Percentiles rank a stretch among this genome's conserved stretches.
Conservation (phyloP, 1,140 invertebrate species). For the Trichonephila clavata region DNA sequence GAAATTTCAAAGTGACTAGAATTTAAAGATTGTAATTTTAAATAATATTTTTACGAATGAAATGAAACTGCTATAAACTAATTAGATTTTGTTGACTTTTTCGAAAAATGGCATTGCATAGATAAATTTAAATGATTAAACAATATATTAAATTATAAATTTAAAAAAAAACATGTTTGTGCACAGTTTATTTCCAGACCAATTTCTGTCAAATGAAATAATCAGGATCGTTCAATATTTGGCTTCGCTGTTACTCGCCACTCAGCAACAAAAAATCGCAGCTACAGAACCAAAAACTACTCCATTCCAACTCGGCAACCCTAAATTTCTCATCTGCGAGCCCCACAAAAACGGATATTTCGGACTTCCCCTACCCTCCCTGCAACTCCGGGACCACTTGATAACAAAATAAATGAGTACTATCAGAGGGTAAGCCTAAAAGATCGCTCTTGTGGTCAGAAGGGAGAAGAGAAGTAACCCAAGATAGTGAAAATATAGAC, state of each 20-base stretch:
- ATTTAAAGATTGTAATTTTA: too few relatives aligned
- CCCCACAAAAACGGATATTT: conserved; percentile 49
- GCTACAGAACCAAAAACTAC: conserved; percentile 6
- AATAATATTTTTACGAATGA: too few relatives aligned
- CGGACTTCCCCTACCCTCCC: not conserved
- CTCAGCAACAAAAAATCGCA: not conserved
- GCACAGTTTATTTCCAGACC: too few relatives aligned
- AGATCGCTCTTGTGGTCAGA: conserved; percentile 57
- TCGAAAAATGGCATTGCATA: too few relatives aligned
- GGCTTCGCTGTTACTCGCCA: not conserved
- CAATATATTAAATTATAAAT: too few relatives aligned
- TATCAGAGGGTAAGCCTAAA: conserved; percentile 55
- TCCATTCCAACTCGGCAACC: not conserved
- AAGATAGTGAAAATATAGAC: conserved; percentile 65
- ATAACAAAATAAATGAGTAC: conserved; percentile 69
- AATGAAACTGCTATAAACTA: too few relatives aligned
- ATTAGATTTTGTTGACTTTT: too few relatives aligned
- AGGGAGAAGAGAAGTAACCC: not conserved
- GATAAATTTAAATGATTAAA: too few relatives aligned
- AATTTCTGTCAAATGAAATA: too few relatives aligned
- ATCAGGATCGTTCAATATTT: too few relatives aligned
- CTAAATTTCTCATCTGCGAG: conserved; percentile 41
- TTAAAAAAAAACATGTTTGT: too few relatives aligned
- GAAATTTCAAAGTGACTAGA: too few relatives aligned
- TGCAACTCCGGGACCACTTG: conserved; percentile 48